Evolutionary conservation across 2,888 invertebrate species (phyloP).

Genomic region (Bedellia somnulentella): DNA sequence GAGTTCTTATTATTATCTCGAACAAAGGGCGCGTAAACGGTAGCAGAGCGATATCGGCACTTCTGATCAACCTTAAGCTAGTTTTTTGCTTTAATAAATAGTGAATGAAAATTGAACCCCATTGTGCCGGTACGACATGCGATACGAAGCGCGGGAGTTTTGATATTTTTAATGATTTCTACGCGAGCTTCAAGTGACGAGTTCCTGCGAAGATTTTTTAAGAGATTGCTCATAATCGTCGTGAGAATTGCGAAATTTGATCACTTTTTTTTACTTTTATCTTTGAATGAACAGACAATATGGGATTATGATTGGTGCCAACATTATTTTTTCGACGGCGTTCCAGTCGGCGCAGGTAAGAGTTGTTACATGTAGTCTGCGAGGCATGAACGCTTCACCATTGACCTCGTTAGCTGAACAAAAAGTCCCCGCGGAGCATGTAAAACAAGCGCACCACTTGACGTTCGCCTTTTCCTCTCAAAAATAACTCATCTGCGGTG

Average conservation of each 20-base stretch:
- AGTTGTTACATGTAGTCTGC: slow-evolving; percentile 28
- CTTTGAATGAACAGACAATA: slow-evolving; percentile 1
- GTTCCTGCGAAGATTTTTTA: slow-evolving; percentile 18
- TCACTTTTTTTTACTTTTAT: background rate
- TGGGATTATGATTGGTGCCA: no score
- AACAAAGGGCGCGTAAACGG: slow-evolving; percentile 57
- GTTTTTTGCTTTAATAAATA: slow-evolving; percentile 17
- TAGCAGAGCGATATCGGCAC: slow-evolving; percentile 49
- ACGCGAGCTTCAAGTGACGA: slow-evolving; percentile 23
- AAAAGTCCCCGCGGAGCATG: slow-evolving; percentile 30
- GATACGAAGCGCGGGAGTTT: slow-evolving; percentile 27
- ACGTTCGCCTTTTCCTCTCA: slow-evolving; percentile 56
- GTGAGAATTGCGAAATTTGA: slow-evolving; percentile 4
- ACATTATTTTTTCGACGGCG: no score
- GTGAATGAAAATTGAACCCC: slow-evolving; percentile 26
- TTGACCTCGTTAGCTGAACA: slow-evolving; percentile 58
- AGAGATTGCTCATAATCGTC: slow-evolving; percentile 7
- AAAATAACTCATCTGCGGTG: slow-evolving; percentile 49
- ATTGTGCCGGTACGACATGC: slow-evolving; percentile 32
- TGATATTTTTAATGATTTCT: slow-evolving; percentile 25
- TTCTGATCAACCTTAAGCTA: slow-evolving; percentile 39
- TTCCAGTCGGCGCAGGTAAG: slow-evolving; percentile 12
- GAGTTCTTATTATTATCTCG: slow-evolving; percentile 46
- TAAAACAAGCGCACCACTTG: slow-evolving; percentile 50
- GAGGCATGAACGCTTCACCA: slow-evolving; percentile 32